These are phyloP conservation scores for Ceyx melanurus DNA, from an alignment of 2,113 vertebrate species.

Conservation along the genomic window DNA sequence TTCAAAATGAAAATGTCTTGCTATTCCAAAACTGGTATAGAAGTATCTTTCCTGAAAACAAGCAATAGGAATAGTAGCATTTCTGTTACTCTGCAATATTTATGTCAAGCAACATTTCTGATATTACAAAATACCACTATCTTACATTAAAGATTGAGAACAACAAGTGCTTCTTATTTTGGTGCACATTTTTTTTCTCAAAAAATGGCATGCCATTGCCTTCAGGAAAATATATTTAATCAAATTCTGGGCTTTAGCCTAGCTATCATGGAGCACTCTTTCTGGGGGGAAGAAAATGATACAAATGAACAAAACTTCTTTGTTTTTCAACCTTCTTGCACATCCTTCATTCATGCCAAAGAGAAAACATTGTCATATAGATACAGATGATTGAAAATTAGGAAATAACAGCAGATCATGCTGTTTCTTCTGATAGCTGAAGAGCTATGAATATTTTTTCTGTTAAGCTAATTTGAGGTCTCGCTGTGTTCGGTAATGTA, in stretches of 20 bases:
- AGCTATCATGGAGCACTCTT: neutral
- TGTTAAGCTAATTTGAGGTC: neutral
- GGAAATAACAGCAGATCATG: neutral
- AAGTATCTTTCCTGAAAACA: neutral
- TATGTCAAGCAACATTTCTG: neutral
- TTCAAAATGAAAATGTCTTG: neutral
- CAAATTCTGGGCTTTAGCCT: neutral
- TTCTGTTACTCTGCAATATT: neutral
- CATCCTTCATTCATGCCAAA: neutral
- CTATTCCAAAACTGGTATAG: neutral
- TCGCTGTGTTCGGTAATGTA: neutral
- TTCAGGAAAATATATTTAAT: neutral
- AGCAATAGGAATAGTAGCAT: neutral
- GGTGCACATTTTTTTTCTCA: neutral
- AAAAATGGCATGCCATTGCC: neutral
- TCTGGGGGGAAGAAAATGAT: neutral
- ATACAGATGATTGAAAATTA: neutral
- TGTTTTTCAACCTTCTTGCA: neutral
- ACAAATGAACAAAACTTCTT: neutral
- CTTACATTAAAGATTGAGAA: neutral
- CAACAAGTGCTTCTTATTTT: neutral
- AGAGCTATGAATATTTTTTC: neutral
- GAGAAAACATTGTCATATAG: neutral
- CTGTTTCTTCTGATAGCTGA: neutral
- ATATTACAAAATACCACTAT: neutral